Conservation (phyloP, 2,888 invertebrate genomes). For the Orthonychiurus folsomi region DNA sequence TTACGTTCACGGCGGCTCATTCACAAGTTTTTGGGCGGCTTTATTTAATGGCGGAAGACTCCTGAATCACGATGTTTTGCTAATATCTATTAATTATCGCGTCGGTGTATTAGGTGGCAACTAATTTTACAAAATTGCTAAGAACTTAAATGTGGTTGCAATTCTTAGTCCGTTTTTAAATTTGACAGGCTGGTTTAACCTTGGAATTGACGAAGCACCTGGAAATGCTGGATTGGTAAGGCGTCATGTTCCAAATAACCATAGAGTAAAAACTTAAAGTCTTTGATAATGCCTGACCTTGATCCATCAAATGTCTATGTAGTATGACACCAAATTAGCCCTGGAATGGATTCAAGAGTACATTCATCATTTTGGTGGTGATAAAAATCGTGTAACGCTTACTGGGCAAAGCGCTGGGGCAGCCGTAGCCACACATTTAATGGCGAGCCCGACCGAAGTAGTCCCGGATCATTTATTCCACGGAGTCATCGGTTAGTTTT, state of each 20-base stretch:
- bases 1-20: conserved; percentile 40
- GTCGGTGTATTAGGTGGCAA: conserved; percentile 11
- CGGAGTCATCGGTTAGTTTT: too few relatives aligned
- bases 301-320: background rate
- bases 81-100: conserved; percentile 34
- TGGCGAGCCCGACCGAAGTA: too few relatives aligned
- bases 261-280: too few relatives aligned
- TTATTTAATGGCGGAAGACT: conserved; percentile 25
- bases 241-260: too few relatives aligned
- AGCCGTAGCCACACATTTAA: conserved; percentile 24
- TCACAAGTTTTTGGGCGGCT: conserved; percentile 27
- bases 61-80: conserved; percentile 35
- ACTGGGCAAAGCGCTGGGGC: conserved; percentile 19
- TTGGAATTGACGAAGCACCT: conserved; percentile 26
- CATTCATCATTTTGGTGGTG: conserved; percentile 33
- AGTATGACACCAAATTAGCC: conserved; percentile 43
- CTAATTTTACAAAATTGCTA: too few relatives aligned
- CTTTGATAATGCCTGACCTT: background rate
- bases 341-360: conserved; percentile 37
- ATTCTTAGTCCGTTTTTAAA: background rate
- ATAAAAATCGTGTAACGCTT: conserved; percentile 24
- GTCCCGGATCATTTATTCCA: too few relatives aligned
- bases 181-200: too few relatives aligned
- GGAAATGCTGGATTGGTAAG: conserved; percentile 41
- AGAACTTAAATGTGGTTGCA: background rate